A percentile compares a stretch with the other conserved stretches of the same genome.
These are phyloP conservation scores for Apteryx owenii DNA, from an alignment of 2,113 vertebrate genomes.

Conservation along the genomic window DNA sequence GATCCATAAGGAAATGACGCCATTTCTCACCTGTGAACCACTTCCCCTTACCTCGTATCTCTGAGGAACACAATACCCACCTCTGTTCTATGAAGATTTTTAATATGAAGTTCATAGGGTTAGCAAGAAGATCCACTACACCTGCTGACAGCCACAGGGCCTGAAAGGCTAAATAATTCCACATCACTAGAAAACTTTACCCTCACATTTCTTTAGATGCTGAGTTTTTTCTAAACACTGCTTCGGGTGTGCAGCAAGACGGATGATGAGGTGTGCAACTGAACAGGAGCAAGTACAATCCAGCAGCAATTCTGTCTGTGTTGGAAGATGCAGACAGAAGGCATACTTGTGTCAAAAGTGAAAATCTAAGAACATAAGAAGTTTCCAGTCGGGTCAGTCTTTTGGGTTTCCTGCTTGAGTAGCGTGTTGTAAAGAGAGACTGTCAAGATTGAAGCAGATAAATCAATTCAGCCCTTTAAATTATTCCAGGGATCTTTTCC, in stretches of 20 bases:
- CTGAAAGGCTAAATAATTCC: not conserved
- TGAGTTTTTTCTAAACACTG: not conserved
- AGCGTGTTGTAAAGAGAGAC: conserved; percentile 3
- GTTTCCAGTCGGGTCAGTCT: not conserved
- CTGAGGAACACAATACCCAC: not conserved
- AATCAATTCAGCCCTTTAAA: conserved; percentile 57
- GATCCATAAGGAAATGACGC: not conserved
- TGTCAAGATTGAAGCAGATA: conserved; percentile 36
- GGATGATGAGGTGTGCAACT: not conserved
- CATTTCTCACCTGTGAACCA: not conserved
- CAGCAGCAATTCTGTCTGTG: not conserved
- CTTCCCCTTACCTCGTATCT: not conserved
- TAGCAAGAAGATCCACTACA: rapidly evolving
- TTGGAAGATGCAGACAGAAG: not conserved
- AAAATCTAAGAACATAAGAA: not conserved
- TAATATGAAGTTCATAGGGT: not conserved
- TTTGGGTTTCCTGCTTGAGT: not conserved
- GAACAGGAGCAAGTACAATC: not conserved
- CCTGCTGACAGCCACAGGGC: not conserved
- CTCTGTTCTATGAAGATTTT: not conserved
- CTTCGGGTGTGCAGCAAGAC: not conserved
- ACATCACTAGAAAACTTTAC: not conserved
- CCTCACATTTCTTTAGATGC: not conserved
- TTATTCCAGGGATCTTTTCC: conserved; percentile 41
- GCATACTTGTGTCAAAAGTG: not conserved